Percentiles rank a stretch among this genome's conserved stretches.
Evolutionary conservation across 2,888 invertebrate species (phyloP).

Genomic region (Blastobasis lacticolella): DNA sequence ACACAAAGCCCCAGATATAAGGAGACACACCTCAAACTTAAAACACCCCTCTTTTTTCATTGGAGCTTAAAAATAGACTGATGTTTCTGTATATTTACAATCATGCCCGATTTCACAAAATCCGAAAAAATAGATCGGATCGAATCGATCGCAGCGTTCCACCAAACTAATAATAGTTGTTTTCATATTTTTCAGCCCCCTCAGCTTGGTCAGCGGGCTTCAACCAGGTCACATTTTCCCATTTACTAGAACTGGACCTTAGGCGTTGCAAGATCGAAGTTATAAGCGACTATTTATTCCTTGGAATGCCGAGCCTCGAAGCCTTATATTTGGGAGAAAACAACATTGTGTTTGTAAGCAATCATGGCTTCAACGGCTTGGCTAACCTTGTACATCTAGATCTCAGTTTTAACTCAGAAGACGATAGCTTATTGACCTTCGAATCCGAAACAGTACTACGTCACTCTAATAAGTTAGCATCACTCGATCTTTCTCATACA

Average conservation of each 20-base stretch:
- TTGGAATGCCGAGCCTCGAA: constrained; percentile 52
- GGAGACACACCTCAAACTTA: too few relatives aligned
- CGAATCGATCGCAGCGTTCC: too few relatives aligned
- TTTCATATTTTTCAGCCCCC: constrained; percentile 16
- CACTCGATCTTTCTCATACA: constrained; percentile 48
- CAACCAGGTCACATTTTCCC: constrained; percentile 30
- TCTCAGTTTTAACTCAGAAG: constrained; percentile 57
- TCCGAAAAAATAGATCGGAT: too few relatives aligned
- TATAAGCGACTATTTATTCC: constrained; percentile 53
- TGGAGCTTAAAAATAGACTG: too few relatives aligned
- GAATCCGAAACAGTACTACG: constrained; percentile 23
- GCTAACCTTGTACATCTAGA: constrained; percentile 63
- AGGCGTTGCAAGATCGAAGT: constrained; percentile 69
- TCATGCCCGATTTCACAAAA: too few relatives aligned
- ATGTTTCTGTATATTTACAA: too few relatives aligned
- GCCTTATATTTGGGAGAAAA: constrained; percentile 72
- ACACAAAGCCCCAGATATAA: too few relatives aligned
- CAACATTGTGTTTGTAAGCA: constrained; percentile 49
- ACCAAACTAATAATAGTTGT: neutral
- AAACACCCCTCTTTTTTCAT: too few relatives aligned
- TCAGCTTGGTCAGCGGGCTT: constrained; percentile 42
- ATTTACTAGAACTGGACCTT: constrained; percentile 70
- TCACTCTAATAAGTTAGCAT: constrained; percentile 26
- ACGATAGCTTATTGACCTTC: constrained; percentile 19
- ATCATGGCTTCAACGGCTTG: constrained; percentile 50